Base-by-base conservation (phyloP, 2,888 invertebrate genomes). In the Idaea straminata region DNA sequence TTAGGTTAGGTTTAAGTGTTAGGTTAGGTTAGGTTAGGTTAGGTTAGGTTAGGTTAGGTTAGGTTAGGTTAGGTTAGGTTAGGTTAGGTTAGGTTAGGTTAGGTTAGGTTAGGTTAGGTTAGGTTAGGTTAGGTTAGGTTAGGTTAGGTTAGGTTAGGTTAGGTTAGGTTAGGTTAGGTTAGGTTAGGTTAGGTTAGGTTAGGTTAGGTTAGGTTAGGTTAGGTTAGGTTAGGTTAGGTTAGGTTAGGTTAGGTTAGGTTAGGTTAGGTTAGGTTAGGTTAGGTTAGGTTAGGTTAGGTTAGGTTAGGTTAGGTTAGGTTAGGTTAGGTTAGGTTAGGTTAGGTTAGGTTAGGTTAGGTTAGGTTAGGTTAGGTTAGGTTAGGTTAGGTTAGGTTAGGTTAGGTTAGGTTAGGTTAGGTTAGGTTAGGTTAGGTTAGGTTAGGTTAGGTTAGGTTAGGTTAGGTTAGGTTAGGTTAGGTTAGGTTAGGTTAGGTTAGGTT, bases 111-210 rank as follows among this genome's bases (percentile, higher is more conserved):
- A 71, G 70, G 71, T 71, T 73, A 70, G 69, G 72, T 70, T 71
- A 68, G 67, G 71, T 65, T 68, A 66, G 67, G 67, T 69, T 60
- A 67, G 15, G 65, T 57, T 62, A 62, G 64, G 66, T 66, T 66
- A 66, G 64, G 66, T 66, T 70, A 72, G 70, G 72, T 72, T 72
- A 72, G 72, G 70, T 71, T 71, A 73, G 73, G 73, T 73, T 73
- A 73, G 73, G 73, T 71, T 73, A 71, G 71, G 73, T 73, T 73
- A 73, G 73, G 70, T 72, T 72, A 69, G 69, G 72, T 70, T 72
- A 67, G 70, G 69, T 70, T 70, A 70, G 70, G 70, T 70, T 70
- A 70, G 70, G 70, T 68, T 64, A 57, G 62, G 68, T 64, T 66
- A 62, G 62, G 64, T 64, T 65, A 65, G 66, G 68, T 57, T 70